phyloP scores from a whole-genome alignment of 2,113 vertebrate species.

The Rhinichthys klamathensis region DNA sequence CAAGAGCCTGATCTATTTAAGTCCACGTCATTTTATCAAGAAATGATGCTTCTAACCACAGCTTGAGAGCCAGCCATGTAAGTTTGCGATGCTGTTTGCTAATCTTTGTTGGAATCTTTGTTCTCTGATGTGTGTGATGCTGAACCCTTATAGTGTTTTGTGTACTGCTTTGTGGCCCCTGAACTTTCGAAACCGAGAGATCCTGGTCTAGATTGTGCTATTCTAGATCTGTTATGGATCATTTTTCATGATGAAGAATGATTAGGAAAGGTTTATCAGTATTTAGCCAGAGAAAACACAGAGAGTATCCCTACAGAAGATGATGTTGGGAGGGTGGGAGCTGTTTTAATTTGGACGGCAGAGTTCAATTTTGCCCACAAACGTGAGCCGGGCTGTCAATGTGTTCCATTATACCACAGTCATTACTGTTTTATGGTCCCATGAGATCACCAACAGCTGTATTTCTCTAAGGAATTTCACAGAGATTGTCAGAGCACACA shows the following conservation, averaged over 20 bases:
- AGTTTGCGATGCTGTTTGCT: too few relatives aligned
- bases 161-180: neutral
- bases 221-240: neutral
- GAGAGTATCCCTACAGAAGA: conserved; percentile 32
- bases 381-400: conserved; percentile 65
- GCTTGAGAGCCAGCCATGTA: too few relatives aligned
- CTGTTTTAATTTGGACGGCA: conserved; percentile 18
- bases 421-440: conserved; percentile 67
- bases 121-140: neutral
- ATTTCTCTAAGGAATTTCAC: conserved; percentile 35
- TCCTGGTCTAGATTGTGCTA: conserved; percentile 27
- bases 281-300: conserved; percentile 49
- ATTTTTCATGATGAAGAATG: neutral
- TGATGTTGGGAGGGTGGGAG: conserved; percentile 48
- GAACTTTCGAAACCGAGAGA: neutral
- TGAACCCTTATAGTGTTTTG: neutral
- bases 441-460: conserved; percentile 66
- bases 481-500: conserved; percentile 46
- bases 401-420: conserved; percentile 68
- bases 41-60: too few relatives aligned
- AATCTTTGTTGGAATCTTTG: too few relatives aligned
- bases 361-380: conserved; percentile 53
- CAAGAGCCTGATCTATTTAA: too few relatives aligned
- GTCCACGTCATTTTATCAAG: too few relatives aligned
- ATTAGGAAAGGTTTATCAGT: neutral